Evolutionary conservation across 2,888 invertebrate genomes (phyloP), one percentile per base, ranked within the genome.

Genomic region (Conomelus anceps): DNA sequence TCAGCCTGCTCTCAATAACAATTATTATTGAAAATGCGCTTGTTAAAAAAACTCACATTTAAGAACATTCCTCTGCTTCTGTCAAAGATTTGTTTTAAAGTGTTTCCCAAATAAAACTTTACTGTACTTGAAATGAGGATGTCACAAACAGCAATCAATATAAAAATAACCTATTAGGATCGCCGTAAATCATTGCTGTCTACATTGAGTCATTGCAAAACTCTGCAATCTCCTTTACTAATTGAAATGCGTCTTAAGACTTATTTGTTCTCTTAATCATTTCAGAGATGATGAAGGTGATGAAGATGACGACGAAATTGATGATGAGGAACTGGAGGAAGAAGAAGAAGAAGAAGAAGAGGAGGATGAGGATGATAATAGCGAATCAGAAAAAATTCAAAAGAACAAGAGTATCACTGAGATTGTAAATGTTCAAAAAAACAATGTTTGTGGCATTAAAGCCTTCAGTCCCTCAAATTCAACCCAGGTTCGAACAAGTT

Each of bases 271-370:
- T 3, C 3, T 34, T 34, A 17, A 34, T 34, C 22, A 84, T 88
- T 89, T 20, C 24, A 91, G 91, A 85, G 91, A 91, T 84, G 91
- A 92, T 88, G 92, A 92, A 89, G 91, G 91, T 22, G 91, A 90
- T 87, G 90, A 91, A 23, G 90, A 90, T 26, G 90, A 89, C 0
- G 90, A 90, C n/a, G 89, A 89, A 34, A 90, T 90, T 23, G 90
- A 90, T 34, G 91, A 89, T 1, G 23, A 89, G 84, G 91, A 90
- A 84, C 91, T 91, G 3, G 91, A 91, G 88, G 91, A 90, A 0
- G 91, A 90, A 20, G 86, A 90, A 20, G 90, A 91, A 41, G 89
- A 84, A 88, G 90, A 89, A 13, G 91, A 91, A 29, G 90, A 90
- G 11, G 91, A 91, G 22, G 89, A 91, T 13, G 89, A 90, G n/a